phyloP scores from a whole-genome alignment of 1,140 invertebrate genomes.

The Lycorma delicatula region DNA sequence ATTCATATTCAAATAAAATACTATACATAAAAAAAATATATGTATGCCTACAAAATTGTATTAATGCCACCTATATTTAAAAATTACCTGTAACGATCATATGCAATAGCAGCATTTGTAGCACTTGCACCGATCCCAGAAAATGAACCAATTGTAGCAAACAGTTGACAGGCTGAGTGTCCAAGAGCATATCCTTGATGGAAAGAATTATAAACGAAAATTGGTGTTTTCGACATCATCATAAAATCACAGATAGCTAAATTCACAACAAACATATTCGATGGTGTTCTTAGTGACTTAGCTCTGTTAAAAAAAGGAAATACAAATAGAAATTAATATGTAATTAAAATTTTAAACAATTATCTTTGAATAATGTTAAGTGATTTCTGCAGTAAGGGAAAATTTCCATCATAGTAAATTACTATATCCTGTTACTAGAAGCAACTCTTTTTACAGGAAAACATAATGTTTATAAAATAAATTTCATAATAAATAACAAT shows the following conservation, averaged over 20 bases:
- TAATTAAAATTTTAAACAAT: too few relatives aligned
- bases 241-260: constrained; percentile 77
- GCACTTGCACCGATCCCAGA: constrained; percentile 70
- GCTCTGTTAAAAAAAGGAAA: constrained; percentile 52
- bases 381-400: too few relatives aligned
- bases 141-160: constrained; percentile 63
- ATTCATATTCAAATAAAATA: too few relatives aligned
- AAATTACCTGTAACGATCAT: constrained; percentile 53
- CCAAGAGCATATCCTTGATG: constrained; percentile 65
- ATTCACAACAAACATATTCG: constrained; percentile 84
- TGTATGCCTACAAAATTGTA: too few relatives aligned
- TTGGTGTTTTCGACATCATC: constrained; percentile 79
- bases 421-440: too few relatives aligned
- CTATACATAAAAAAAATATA: too few relatives aligned
- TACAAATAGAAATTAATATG: constrained; percentile 10
- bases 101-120: constrained; percentile 69
- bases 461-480: too few relatives aligned
- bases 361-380: too few relatives aligned
- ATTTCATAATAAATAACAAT: too few relatives aligned
- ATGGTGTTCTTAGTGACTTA: constrained; percentile 73
- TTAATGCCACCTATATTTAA: constrained; percentile 1
- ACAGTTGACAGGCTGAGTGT: constrained; percentile 64
- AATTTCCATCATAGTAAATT: too few relatives aligned
- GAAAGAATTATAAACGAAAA: constrained; percentile 81
- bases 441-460: too few relatives aligned